Evolutionary conservation across 2,113 vertebrate genomes (phyloP).

Genomic region (Acanthisitta chloris): DNA sequence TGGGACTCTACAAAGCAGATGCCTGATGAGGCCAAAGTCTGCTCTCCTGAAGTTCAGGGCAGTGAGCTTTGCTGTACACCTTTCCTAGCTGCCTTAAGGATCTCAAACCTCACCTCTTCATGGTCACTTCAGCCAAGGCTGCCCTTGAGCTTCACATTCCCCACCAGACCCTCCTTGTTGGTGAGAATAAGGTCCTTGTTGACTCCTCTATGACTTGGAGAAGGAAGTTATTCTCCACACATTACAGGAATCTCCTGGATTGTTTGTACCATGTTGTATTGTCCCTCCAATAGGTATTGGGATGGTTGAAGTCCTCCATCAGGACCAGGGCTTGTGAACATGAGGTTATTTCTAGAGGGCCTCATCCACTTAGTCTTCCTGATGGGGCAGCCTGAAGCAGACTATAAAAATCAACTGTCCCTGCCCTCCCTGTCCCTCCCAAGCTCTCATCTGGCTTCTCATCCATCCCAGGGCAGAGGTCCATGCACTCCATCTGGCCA

Average conservation of each 20-base stretch:
- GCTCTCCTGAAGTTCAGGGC: too few relatives aligned
- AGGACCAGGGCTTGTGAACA: background rate
- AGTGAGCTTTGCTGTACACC: too few relatives aligned
- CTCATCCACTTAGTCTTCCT: background rate
- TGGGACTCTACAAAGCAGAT: too few relatives aligned
- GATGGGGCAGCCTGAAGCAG: background rate
- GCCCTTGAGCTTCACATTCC: too few relatives aligned
- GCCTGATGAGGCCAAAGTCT: too few relatives aligned
- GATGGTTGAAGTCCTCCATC: background rate
- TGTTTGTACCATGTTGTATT: background rate
- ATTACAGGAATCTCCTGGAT: background rate
- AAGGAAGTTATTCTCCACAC: too few relatives aligned
- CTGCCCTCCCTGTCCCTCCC: background rate
- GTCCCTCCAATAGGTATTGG: background rate
- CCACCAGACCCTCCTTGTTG: too few relatives aligned
- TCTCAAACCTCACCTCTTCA: too few relatives aligned
- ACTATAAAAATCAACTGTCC: background rate
- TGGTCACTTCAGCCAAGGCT: too few relatives aligned
- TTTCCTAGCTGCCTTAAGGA: too few relatives aligned
- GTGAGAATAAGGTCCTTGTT: too few relatives aligned
- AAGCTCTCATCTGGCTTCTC: background rate
- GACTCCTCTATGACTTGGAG: too few relatives aligned
- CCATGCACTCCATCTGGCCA: background rate
- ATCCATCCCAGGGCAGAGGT: background rate
- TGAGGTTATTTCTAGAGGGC: background rate